Conservation (phyloP, 2,113 vertebrate species). For the Canis aureus region DNA sequence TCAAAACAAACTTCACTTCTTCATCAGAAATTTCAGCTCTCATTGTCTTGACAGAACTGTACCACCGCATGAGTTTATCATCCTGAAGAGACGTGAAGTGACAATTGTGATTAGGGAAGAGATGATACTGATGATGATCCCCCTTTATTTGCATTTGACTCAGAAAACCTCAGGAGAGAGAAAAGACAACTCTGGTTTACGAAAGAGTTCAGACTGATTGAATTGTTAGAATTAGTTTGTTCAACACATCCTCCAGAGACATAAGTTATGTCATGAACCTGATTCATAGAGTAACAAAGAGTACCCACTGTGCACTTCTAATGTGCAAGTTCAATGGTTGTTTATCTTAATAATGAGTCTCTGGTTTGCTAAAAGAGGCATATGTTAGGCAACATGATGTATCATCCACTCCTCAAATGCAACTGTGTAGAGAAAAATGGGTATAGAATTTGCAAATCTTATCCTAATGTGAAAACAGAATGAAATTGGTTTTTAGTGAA, state of each 20-base stretch:
- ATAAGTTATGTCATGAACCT: background rate
- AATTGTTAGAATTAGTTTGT: conserved; percentile 8
- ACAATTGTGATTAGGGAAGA: background rate
- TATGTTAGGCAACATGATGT: background rate
- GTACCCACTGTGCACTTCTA: background rate
- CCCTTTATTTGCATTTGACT: conserved; percentile 39
- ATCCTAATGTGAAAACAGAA: background rate
- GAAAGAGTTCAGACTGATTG: background rate
- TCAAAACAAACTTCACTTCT: background rate
- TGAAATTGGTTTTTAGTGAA: background rate
- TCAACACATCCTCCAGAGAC: conserved; percentile 8
- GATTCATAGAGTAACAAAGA: background rate
- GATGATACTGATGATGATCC: background rate
- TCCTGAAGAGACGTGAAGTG: background rate
- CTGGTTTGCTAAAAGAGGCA: background rate
- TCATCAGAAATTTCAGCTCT: background rate
- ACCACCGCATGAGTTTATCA: background rate
- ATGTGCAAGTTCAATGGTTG: background rate
- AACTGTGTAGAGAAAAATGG: background rate
- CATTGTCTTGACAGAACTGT: background rate
- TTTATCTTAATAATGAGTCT: conserved; percentile 51
- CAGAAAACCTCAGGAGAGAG: conserved; percentile 24
- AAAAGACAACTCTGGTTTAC: background rate
- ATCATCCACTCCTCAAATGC: background rate
- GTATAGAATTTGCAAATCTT: background rate